These are phyloP conservation scores for Naja naja DNA, from an alignment of 2,113 vertebrate species.

Conservation along the genomic window DNA sequence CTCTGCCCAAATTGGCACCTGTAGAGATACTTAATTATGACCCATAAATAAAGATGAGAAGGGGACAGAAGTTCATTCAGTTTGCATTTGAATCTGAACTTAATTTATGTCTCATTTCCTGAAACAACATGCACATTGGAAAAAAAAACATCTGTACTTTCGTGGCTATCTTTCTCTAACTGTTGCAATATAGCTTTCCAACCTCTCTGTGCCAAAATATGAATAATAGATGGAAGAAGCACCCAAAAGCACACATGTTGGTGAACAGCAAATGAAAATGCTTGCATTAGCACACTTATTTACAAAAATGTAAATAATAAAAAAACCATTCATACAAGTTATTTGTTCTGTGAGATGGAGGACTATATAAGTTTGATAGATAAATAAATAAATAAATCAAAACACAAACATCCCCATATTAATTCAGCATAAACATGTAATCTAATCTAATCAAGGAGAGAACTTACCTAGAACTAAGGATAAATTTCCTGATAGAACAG, in stretches of 20 bases:
- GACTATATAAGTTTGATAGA: background rate
- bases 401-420: background rate
- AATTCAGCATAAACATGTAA: background rate
- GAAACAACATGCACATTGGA: background rate
- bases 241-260: background rate
- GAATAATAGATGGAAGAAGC: background rate
- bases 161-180: background rate
- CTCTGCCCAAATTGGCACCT: background rate
- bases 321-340: background rate
- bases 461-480: background rate
- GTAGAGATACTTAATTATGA: background rate
- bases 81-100: background rate
- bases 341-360: background rate
- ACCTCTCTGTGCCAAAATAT: background rate
- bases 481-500: background rate
- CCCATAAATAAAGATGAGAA: background rate
- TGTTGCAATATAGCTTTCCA: background rate
- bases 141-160: background rate
- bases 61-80: background rate
- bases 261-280: background rate
- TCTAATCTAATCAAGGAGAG: background rate
- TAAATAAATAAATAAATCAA: background rate
- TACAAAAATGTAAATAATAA: background rate
- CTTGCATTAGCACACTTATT: background rate
- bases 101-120: background rate